These are phyloP conservation scores for Chouioia cunea DNA, from an alignment of 2,888 invertebrate species.

Conservation along the genomic window DNA sequence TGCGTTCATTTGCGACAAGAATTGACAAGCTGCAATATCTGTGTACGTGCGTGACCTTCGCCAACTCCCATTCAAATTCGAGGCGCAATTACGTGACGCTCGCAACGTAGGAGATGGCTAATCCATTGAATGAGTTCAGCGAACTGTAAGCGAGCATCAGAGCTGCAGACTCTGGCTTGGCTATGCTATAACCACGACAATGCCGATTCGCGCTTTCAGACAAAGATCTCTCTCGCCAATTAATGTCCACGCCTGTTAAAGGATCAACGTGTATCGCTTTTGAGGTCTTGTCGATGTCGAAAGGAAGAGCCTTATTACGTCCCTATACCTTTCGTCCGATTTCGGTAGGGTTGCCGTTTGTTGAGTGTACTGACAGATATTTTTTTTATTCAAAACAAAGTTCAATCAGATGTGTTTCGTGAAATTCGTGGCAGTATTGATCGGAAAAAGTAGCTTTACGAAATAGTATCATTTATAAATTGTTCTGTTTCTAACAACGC, in stretches of 20 bases:
- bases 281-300: constrained; percentile 34
- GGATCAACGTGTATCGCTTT: constrained; percentile 20
- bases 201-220: constrained; percentile 53
- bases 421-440: neutral
- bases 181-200: constrained; percentile 6
- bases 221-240: constrained; percentile 67
- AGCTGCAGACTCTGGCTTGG: constrained; percentile 61
- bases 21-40: constrained; percentile 9
- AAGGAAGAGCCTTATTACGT: constrained; percentile 1
- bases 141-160: constrained; percentile 60
- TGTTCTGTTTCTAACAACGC: neutral
- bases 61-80: constrained; percentile 58
- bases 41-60: constrained; percentile 30
- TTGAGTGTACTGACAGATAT: neutral
- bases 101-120: constrained; percentile 55
- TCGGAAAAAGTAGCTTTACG: neutral
- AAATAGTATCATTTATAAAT: constrained; percentile 21
- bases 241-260: constrained; percentile 62
- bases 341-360: constrained; percentile 9
- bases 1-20: constrained; percentile 4
- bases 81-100: constrained; percentile 61
- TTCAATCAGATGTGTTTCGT: too few species aligned
- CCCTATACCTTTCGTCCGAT: constrained; percentile 9
- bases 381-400: too few species aligned
- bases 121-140: constrained; percentile 65